phyloP scores from a whole-genome alignment of 2,113 vertebrate species.

The Hypocryptadius cinnamomeus region DNA sequence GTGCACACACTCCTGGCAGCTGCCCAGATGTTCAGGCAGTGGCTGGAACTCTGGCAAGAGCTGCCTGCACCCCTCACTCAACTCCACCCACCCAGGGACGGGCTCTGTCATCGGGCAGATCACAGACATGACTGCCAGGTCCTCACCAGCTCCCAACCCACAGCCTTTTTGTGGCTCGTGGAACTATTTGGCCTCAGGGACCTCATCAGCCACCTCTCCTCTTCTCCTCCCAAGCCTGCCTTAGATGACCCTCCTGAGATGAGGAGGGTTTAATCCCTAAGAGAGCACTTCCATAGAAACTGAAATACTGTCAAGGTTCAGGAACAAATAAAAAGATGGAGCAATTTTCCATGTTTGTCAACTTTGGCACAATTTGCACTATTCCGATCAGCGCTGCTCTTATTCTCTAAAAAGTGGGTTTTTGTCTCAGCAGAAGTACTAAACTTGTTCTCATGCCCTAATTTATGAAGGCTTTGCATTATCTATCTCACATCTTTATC shows the following conservation, averaged over 20 bases:
- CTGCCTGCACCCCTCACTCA: background rate
- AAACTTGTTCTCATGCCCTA: background rate
- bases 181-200: background rate
- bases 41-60: background rate
- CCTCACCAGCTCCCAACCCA: background rate
- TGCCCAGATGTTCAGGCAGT: background rate
- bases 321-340: background rate
- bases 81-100: background rate
- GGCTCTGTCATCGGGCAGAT: background rate
- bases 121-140: background rate
- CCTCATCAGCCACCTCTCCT: background rate
- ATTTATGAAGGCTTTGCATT: background rate
- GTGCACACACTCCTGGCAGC: background rate
- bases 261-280: background rate
- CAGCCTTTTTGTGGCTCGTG: background rate
- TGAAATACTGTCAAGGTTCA: background rate
- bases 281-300: slow-evolving; percentile 28
- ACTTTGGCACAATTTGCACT: slow-evolving; percentile 3
- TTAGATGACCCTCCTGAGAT: background rate
- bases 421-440: background rate
- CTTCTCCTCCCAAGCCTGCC: background rate
- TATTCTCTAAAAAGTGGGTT: background rate
- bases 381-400: background rate
- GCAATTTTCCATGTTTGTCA: slow-evolving; percentile 38
- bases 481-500: background rate